phyloP scores from a whole-genome alignment of 2,888 invertebrate genomes.

The Cephus pygmeus region DNA sequence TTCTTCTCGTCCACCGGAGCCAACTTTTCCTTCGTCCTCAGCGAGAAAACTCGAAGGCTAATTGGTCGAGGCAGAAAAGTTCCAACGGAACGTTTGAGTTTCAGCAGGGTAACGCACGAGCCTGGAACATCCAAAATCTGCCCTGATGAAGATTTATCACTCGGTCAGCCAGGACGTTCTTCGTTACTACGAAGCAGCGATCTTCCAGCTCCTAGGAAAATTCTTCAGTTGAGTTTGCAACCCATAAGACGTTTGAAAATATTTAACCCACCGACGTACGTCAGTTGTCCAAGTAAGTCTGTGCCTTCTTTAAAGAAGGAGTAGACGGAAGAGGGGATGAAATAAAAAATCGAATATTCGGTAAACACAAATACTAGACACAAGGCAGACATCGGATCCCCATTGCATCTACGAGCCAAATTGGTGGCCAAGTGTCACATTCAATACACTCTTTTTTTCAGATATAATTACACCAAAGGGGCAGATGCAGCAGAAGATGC shows the following conservation, averaged over 20 bases:
- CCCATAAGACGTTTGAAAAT: not conserved
- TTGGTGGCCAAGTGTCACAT: conserved; percentile 49
- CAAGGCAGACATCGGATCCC: conserved; percentile 15
- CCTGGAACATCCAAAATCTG: conserved; percentile 17
- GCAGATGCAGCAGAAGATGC: conserved; percentile 54
- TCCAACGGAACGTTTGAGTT: conserved; percentile 1
- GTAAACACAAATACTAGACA: not conserved
- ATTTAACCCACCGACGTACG: not conserved
- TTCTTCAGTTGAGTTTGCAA: not conserved
- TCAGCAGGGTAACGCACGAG: not conserved
- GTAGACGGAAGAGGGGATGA: not conserved
- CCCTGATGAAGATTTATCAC: conserved; percentile 24
- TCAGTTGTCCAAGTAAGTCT: not conserved
- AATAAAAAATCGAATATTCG: not conserved
- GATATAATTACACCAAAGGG: conserved; percentile 60
- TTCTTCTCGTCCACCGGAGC: conserved; percentile 4
- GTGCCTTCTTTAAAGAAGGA: not conserved
- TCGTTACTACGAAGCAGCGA: conserved; percentile 10
- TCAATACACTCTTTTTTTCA: conserved; percentile 33
- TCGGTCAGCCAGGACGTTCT: conserved; percentile 15
- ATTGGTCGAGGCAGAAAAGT: conserved; percentile 14
- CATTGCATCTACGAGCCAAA: conserved; percentile 52
- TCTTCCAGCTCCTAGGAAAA: not conserved
- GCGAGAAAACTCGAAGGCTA: not conserved
- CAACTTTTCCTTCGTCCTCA: conserved; percentile 5